A percentile compares a stretch with the other conserved stretches of the same genome.
These are phyloP conservation scores for Equus quagga DNA, from an alignment of 2,113 vertebrate species.

Conservation along the genomic window DNA sequence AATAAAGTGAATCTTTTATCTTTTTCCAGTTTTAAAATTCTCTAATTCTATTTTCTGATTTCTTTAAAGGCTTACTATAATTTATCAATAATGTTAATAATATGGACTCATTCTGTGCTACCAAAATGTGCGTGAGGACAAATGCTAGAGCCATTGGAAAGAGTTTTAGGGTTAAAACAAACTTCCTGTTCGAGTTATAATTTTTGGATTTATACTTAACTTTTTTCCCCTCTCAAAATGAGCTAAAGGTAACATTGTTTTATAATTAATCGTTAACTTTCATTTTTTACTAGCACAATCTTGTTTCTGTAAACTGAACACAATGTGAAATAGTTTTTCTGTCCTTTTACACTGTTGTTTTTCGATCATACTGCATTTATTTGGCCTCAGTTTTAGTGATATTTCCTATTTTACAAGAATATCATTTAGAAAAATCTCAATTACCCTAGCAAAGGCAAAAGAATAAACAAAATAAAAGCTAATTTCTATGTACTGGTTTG, in stretches of 20 bases:
- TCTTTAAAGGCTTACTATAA: background rate
- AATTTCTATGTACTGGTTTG: background rate
- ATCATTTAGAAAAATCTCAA: background rate
- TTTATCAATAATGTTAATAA: background rate
- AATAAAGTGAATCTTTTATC: background rate
- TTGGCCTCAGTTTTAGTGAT: conserved; percentile 1
- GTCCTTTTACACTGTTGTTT: background rate
- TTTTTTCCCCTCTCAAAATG: background rate
- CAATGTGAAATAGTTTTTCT: background rate
- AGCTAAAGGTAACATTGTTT: background rate
- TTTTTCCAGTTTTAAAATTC: background rate
- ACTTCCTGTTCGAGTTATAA: background rate
- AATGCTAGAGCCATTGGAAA: background rate
- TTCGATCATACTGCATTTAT: background rate
- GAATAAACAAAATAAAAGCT: background rate
- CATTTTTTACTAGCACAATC: background rate
- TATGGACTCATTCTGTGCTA: background rate
- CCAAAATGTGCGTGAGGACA: background rate
- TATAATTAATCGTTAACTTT: conserved; percentile 10
- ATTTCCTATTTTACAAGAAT: background rate
- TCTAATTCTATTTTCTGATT: background rate
- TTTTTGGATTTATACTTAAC: background rate
- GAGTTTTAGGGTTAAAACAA: background rate
- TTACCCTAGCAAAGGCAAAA: background rate
- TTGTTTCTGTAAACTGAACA: background rate